Base-by-base conservation (phyloP, 2,113 vertebrate species). In the Perognathus longimembris region DNA sequence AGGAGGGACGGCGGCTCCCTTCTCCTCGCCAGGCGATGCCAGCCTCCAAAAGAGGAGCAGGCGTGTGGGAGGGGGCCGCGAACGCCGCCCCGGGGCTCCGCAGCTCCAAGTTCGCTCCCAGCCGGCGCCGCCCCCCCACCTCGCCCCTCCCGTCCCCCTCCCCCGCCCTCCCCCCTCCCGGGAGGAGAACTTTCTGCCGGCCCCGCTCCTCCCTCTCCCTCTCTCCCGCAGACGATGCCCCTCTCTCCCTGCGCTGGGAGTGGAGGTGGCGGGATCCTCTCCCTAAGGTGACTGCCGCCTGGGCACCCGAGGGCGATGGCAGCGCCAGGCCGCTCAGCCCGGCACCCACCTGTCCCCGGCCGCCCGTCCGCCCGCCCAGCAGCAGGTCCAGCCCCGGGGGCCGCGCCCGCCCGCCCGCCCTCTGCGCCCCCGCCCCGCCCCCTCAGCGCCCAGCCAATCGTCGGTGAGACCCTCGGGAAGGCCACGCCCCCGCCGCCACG, bases 141-240 rank as follows among this genome's bases (percentile, higher is more conserved):
- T 59, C 73, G 18, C 87, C 95, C 67, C 42, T 79, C 66, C n/a
- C 0, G 12, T 5, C 67, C 79, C 80, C 50, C n/a, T n/a, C n/a
- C n/a, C n/a, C n/a, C n/a, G n/a, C 95, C 67, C 42, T 79, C 66
- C n/a, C 0, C 67, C 79, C 80, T 40, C n/a, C 6, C n/a, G 6
- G 45, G 66, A 17, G 50, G 84, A 57, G 95, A 95, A 96, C 93
- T 96, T 97, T 95, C 75, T 32, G 69, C 28, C 12, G 59, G 22
- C 73, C 77, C 80, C 70, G 73, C 80, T 64, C 85, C 88, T 87
- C 90, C 67, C 85, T 71, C 76, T 77, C 24, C 14, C 61, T n/a
- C 54, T 28, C 88, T 74, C 45, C 81, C 1, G 24, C 21, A 28
- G 73, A 67, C 50, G 42, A 67, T 15, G 63, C 73, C 28, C 59